These are phyloP conservation scores for Coryphaenoides rupestris DNA, from an alignment of 2,113 vertebrate genomes.

Conservation along the genomic window DNA sequence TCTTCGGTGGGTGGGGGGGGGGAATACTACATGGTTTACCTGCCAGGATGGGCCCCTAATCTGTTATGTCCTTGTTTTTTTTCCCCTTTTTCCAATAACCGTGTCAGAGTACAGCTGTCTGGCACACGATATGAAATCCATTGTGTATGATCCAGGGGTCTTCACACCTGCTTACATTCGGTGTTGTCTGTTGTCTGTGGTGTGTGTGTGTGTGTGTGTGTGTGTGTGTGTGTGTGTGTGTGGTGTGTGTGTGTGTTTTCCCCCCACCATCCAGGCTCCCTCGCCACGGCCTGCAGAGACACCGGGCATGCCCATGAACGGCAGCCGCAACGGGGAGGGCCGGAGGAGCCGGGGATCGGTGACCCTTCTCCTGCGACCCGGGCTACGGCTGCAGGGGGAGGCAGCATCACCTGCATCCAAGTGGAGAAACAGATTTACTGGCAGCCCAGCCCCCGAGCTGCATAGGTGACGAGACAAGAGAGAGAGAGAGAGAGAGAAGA, in stretches of 20 bases:
- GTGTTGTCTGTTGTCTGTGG: not conserved
- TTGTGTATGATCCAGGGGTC: not conserved
- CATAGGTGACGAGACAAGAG: conserved; percentile 89
- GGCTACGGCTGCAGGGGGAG: conserved; percentile 95
- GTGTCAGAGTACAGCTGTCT: conserved; percentile 42
- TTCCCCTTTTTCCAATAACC: conserved; percentile 24
- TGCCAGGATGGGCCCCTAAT: conserved; percentile 39
- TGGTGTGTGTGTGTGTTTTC: too few species aligned
- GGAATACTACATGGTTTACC: conserved; percentile 30
- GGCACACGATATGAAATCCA: conserved; percentile 20
- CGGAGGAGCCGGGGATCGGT: conserved; percentile 93
- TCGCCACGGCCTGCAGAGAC: conserved; percentile 87
- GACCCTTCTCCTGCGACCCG: conserved; percentile 92
- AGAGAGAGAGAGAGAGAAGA: conserved; percentile 8
- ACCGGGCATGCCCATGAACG: conserved; percentile 97
- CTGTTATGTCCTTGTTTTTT: conserved; percentile 9
- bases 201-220: not conserved
- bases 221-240: conserved; percentile 6
- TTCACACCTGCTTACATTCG: conserved; percentile 6
- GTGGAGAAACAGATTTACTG: conserved; percentile 99
- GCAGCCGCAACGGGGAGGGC: conserved; percentile 93
- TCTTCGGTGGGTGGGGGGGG: conserved; percentile 12
- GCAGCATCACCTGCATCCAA: conserved; percentile 97
- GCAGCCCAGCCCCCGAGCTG: conserved; percentile 97
- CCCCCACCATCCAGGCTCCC: conserved; percentile 78